These are phyloP conservation scores for Graphium colonna DNA, from an alignment of 2,888 invertebrate species.

Conservation along the genomic window DNA sequence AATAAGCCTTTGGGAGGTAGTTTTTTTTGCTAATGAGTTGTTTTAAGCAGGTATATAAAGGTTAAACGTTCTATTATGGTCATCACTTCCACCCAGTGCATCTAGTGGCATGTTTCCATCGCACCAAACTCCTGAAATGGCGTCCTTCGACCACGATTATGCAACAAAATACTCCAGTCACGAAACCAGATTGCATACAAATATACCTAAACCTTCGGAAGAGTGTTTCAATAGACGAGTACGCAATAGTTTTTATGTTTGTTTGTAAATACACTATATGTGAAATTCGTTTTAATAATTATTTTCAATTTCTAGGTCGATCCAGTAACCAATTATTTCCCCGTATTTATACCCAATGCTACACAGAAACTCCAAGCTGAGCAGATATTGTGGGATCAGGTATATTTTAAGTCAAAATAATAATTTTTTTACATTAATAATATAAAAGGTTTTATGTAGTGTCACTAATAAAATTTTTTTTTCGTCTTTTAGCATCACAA, in stretches of 20 bases:
- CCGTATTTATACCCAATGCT: too few species aligned
- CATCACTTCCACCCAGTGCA: constrained; percentile 17
- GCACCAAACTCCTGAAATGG: background rate
- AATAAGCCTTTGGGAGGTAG: background rate
- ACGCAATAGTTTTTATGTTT: background rate
- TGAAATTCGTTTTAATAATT: too few species aligned
- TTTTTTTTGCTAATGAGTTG: constrained; percentile 20
- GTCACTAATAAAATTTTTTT: too few species aligned
- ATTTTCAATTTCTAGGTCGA: too few species aligned
- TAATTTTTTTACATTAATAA: too few species aligned
- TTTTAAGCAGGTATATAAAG: constrained; percentile 21
- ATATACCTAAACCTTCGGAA: background rate
- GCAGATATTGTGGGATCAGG: too few species aligned
- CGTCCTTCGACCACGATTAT: background rate
- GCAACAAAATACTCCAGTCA: background rate
- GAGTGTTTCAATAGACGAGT: background rate
- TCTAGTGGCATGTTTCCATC: constrained; percentile 6
- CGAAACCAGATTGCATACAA: background rate
- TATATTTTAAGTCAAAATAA: too few species aligned
- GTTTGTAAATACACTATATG: too few species aligned
- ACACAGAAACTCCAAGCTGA: too few species aligned
- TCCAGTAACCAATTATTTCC: too few species aligned
- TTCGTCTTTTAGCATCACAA: too few species aligned
- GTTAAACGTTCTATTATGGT: constrained; percentile 2
- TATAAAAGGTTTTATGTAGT: too few species aligned